Evolutionary conservation across 1,140 invertebrate species (phyloP), one percentile per base, ranked within the genome.

Genomic region (Bicyclus anynana): DNA sequence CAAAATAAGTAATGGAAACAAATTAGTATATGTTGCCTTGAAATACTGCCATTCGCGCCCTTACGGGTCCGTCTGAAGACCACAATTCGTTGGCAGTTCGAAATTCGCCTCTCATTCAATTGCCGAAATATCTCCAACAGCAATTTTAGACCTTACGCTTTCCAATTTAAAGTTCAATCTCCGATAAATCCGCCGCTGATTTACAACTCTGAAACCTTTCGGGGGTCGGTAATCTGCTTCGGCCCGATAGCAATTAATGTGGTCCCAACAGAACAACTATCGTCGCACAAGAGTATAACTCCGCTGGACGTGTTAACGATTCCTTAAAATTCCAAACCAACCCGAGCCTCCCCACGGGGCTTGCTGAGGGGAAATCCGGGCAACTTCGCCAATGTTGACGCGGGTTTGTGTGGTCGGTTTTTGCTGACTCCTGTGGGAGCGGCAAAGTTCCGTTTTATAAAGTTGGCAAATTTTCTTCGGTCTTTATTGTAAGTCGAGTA

Each of bases 191-290:
- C 4, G 18, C 1, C 29, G 14, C 53, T 80, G 67, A 80, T 83
- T 78, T 83, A 77, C 65, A 64, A 67, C 65, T 74, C 52, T 56
- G 58, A 67, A 74, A 81, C 77, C 77, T 72, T 80, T 76, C 56
- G 18, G 72, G 71, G 74, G 69, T 72, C 67, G 61, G 72, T 87
- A 84, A 87, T 83, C 79, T 76, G 77, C 72, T 82, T 71, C 69
- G 72, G 59, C 67, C 77, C 72, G 69, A 80, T 78, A 65, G 73
- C 79, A 84, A 87, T 87, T 84, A 84, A 84, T 87, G 76, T 72
- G 69, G 68, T 74, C 68, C 74, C 73, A 62, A 57, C 40, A 63
- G 68, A 65, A 65, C 64, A 69, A 74, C 69, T 74, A 69, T 66
- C 56, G 62, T 40, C 53, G 55, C 55, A 40, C 62, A 59, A 40